Evolutionary conservation across 1,140 invertebrate genomes (phyloP), one percentile per base, ranked within the genome.

Genomic region (Drosophila simulans): DNA sequence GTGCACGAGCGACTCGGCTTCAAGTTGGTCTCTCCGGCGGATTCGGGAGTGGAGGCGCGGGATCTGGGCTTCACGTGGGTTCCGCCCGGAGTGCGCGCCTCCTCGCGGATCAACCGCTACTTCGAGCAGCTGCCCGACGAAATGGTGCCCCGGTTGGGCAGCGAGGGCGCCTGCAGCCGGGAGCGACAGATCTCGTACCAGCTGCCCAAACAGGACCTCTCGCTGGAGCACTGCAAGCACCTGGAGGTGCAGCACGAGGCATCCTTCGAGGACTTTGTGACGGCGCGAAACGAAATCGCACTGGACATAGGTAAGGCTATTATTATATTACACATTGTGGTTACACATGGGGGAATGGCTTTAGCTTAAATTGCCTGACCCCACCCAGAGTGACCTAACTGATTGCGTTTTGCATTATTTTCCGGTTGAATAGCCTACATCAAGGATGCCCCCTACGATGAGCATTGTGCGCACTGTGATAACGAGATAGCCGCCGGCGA

Each of bases 131-230:
- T 97, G 84, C 96, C 96, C 20, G 93, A 95, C 69, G 95, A 96
- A 80, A 95, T 96, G 91, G 95, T 97, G 55, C 97, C 97, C 15
- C 94, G 95, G 75, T 90, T 96, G 56, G 96, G 95, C 45, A 95
- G 95, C 22, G 93, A 95, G 45, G 97, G 97, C 31, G 96, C 98
- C 92, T 94, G 96, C 90, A 94, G 95, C 92, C 92, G 97, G 74
- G 95, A 97, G 89, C 94, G 96, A 70, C 97, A 98, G 93, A 93
- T 99, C 68, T 96, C 97, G 56, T 94, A 94, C 53, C 98, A 99
- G 93, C 93, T 99, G 78, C 98, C 98, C 13, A 98, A 97, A 92
- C 98, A 99, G 93, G 98, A 99, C 92, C 94, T 99, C 40, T 96
- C 97, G 13, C 93, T 97, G 73, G 95, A 96, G 53, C 98, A 98